These are phyloP conservation scores for Ceryle rudis DNA, from an alignment of 2,797 vertebrate species.

Conservation along the genomic window DNA sequence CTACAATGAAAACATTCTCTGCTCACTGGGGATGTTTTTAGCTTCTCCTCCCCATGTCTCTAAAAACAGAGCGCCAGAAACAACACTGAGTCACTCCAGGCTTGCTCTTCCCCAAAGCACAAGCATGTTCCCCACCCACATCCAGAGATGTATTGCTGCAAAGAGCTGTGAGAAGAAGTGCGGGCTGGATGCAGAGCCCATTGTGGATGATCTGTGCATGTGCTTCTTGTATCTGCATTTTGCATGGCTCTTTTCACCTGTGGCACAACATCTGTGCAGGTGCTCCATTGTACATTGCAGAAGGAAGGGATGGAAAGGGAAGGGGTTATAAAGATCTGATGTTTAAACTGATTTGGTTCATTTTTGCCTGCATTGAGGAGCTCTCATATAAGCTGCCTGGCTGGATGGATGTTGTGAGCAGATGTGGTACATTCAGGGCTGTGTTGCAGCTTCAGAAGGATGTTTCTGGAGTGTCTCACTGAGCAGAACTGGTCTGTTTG, in stretches of 20 bases:
- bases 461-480: neutral
- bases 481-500: neutral
- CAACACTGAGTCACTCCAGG: constrained; percentile 64
- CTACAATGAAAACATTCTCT: neutral
- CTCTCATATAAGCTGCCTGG: neutral
- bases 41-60: constrained; percentile 39
- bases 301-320: neutral
- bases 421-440: neutral
- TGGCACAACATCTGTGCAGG: neutral
- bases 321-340: neutral
- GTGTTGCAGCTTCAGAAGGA: neutral
- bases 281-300: neutral
- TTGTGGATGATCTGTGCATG: neutral
- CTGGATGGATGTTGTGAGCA: neutral
- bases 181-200: neutral
- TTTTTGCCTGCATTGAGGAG: neutral
- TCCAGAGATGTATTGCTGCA: neutral
- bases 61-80: constrained; percentile 57
- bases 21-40: constrained; percentile 48
- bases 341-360: neutral
- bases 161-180: neutral
- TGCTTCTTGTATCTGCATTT: neutral
- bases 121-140: constrained; percentile 38
- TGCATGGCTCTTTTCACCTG: neutral
- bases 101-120: constrained; percentile 48